Base-by-base conservation (phyloP, 2,888 invertebrate genomes). In the Rhagonycha fulva region DNA sequence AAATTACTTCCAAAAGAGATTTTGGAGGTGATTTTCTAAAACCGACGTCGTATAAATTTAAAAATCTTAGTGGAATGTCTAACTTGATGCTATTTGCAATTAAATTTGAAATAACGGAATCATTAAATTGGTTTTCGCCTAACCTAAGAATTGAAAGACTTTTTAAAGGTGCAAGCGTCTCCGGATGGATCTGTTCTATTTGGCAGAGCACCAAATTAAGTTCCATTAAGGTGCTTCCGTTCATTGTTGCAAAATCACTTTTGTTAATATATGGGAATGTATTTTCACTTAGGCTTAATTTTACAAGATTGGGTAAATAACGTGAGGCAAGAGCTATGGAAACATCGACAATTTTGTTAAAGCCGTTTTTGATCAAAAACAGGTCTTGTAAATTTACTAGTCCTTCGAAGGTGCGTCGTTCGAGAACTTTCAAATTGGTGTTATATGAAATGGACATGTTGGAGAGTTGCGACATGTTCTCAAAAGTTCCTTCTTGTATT, bases 371-470 rank as follows among this genome's bases (percentile, higher is more conserved):
- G 7, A 90, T 88, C 80, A 92, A 83, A 70, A 87, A 89, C 63
- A 92, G 83, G 77, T 89, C 88, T 67, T 84, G 84, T 14, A 92
- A 87, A 77, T 88, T 90, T 0, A 79, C 81, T 60, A 92, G 85
- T 2, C 92, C 92, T 68, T 87, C 84, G 81, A 92, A 92, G 1
- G 88, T 87, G 28, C 87, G 84, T 24, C 86, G 83, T 23, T 89
- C 85, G n/a, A 92, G 86, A 5, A 83, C 82, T 24, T 82, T 85
- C 3, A 92, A 85, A 10, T 88, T 86, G 2, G 88, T 87, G 80
- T 91, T 92, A 81, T 89, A 90, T 0, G 90, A 90, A 81, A 92
- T 89, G 0, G 91, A 90, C 10, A 92, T 83, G 70, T 90, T 89
- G 63, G 87, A 85, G 26, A 92, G 82, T 14, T 87, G 87, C 0